Conservation (phyloP, 1,140 invertebrate species). For the Drosophila prosaltans region DNA sequence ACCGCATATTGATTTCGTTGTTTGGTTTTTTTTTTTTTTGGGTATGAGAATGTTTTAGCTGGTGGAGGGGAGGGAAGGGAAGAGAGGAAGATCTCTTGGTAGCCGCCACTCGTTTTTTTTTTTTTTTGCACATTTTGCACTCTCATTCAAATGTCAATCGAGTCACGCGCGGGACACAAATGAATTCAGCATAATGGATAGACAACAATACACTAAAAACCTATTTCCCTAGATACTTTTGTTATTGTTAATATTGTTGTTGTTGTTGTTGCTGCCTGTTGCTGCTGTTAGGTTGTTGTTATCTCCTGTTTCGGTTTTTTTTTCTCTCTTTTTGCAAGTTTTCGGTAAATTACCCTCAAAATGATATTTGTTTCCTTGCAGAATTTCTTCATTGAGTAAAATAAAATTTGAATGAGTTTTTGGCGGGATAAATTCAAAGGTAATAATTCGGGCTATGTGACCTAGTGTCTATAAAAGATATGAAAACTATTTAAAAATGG, state of each 20-base stretch:
- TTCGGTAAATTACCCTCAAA: constrained; percentile 2
- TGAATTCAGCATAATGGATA: constrained; percentile 45
- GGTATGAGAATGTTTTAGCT: neutral
- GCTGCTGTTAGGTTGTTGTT: neutral
- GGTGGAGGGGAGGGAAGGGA: constrained; percentile 2
- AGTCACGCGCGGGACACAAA: constrained; percentile 62
- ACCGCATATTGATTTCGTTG: constrained; percentile 66
- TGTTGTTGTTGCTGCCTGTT: neutral
- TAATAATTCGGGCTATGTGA: neutral
- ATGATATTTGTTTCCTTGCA: neutral
- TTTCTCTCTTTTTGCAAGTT: neutral
- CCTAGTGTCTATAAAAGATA: neutral
- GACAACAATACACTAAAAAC: constrained; percentile 50
- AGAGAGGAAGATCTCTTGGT: constrained; percentile 22
- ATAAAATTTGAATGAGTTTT: neutral
- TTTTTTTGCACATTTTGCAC: constrained; percentile 62
- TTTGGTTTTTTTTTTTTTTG: neutral
- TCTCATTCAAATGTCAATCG: constrained; percentile 79
- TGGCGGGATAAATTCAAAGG: neutral
- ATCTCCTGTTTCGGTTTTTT: neutral
- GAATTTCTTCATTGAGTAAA: constrained; percentile 5
- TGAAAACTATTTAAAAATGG: neutral
- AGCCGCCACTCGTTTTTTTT: constrained; percentile 46
- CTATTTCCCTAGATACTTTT: constrained; percentile 62
- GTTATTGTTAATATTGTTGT: constrained; percentile 4